These are phyloP conservation scores for Hemaris fuciformis DNA, from an alignment of 2,888 invertebrate genomes.

Conservation along the genomic window DNA sequence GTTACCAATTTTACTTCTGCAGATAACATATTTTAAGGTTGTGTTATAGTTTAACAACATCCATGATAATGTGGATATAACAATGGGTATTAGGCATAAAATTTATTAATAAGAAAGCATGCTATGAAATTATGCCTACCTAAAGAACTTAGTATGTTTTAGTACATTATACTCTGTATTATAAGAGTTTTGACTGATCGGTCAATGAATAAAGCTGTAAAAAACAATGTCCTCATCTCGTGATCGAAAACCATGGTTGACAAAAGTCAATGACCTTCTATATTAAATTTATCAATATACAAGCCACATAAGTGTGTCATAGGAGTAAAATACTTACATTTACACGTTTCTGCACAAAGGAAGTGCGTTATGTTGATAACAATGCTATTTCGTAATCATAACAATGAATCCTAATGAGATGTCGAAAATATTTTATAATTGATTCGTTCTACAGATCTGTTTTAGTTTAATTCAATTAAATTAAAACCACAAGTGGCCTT, in stretches of 20 bases:
- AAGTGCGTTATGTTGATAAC: constrained; percentile 42
- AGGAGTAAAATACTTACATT: not conserved
- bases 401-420: constrained; percentile 29
- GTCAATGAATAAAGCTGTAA: not conserved
- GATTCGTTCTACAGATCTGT: not conserved
- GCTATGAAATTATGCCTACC: too few species aligned
- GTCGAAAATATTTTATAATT: not conserved
- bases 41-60: too few species aligned
- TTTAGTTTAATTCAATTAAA: constrained; percentile 35
- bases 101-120: too few species aligned
- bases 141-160: too few species aligned
- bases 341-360: constrained; percentile 34
- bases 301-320: not conserved
- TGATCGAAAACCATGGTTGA: not conserved
- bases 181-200: not conserved
- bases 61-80: too few species aligned
- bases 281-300: constrained; percentile 16
- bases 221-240: not conserved
- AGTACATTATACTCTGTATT: too few species aligned
- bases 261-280: constrained; percentile 20
- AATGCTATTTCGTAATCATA: constrained; percentile 49
- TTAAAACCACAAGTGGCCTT: constrained; percentile 45
- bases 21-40: too few species aligned
- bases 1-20: too few species aligned
- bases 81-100: too few species aligned